These are phyloP conservation scores for Phania funesta DNA, from an alignment of 2,888 invertebrate genomes.

Conservation along the genomic window DNA sequence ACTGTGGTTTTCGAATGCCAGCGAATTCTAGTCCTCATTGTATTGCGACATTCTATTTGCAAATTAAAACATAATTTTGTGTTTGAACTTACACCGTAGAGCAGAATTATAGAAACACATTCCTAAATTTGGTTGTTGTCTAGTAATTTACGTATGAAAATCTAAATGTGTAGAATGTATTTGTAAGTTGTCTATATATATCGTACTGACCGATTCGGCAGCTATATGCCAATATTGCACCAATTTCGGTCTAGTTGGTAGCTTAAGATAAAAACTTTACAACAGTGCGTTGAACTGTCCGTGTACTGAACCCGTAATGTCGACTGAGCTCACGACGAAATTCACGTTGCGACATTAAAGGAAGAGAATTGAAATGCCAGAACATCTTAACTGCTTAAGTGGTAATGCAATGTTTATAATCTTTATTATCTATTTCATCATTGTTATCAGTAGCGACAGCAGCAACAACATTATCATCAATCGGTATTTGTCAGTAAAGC, in stretches of 20 bases:
- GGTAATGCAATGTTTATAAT: slow-evolving; percentile 54
- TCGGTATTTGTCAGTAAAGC: not conserved
- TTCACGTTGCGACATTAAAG: no score
- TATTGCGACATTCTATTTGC: not conserved
- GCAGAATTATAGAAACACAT: not conserved
- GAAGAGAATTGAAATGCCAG: slow-evolving; percentile 38
- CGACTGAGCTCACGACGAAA: no score
- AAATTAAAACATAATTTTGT: slow-evolving; percentile 21
- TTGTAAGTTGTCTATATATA: no score
- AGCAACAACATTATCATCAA: not conserved
- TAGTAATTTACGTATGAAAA: slow-evolving; percentile 16
- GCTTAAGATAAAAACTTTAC: no score
- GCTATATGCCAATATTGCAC: no score
- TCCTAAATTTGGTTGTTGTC: not conserved
- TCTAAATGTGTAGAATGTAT: not conserved
- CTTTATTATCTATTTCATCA: slow-evolving; percentile 55
- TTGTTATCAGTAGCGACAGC: slow-evolving; percentile 8
- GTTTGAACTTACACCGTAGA: not conserved
- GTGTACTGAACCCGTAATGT: no score
- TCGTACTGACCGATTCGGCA: no score
- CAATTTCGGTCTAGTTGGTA: no score
- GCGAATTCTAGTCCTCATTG: not conserved
- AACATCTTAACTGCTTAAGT: slow-evolving; percentile 62
- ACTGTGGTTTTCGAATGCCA: not conserved
- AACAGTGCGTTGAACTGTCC: no score